phyloP scores from a whole-genome alignment of 2,888 invertebrate genomes.

The Stenoptilia bipunctidactyla region DNA sequence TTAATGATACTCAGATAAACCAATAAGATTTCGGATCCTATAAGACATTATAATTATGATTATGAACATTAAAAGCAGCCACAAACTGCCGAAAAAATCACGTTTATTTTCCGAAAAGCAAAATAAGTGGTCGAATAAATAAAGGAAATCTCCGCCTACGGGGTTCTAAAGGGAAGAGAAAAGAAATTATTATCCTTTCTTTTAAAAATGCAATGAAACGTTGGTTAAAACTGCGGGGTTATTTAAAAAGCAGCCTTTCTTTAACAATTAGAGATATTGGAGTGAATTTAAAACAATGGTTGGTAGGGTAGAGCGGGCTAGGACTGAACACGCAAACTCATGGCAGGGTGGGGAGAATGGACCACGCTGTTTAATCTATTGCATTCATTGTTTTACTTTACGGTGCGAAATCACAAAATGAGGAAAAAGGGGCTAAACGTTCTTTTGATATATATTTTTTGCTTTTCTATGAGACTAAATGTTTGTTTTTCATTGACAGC shows the following conservation, averaged over 20 bases:
- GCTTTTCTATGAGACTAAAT: too few species aligned
- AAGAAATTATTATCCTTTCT: slow-evolving; percentile 67
- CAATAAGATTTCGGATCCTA: too few species aligned
- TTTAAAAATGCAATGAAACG: slow-evolving; percentile 69
- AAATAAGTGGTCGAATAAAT: slow-evolving; percentile 54
- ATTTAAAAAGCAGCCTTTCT: slow-evolving; percentile 55
- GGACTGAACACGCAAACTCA: slow-evolving; percentile 24
- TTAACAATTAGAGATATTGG: slow-evolving; percentile 60
- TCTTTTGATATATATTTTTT: too few species aligned
- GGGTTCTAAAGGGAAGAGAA: slow-evolving; percentile 27
- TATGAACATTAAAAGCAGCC: too few species aligned
- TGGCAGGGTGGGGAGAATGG: slow-evolving; percentile 27
- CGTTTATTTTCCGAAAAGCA: slow-evolving; percentile 19
- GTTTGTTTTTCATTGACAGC: too few species aligned
- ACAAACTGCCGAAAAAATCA: background rate
- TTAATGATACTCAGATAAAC: too few species aligned
- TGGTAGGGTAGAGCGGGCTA: slow-evolving; percentile 22
- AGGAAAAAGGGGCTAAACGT: too few species aligned
- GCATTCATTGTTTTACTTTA: too few species aligned
- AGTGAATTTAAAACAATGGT: slow-evolving; percentile 65
- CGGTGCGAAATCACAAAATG: too few species aligned
- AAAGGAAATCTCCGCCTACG: slow-evolving; percentile 40
- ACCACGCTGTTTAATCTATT: slow-evolving; percentile 14
- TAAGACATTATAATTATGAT: too few species aligned
- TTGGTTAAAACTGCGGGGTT: slow-evolving; percentile 63